Evolutionary conservation across 2,797 vertebrate species (phyloP), one percentile per base, ranked within the genome.

Genomic region (Thaleichthys pacificus): DNA sequence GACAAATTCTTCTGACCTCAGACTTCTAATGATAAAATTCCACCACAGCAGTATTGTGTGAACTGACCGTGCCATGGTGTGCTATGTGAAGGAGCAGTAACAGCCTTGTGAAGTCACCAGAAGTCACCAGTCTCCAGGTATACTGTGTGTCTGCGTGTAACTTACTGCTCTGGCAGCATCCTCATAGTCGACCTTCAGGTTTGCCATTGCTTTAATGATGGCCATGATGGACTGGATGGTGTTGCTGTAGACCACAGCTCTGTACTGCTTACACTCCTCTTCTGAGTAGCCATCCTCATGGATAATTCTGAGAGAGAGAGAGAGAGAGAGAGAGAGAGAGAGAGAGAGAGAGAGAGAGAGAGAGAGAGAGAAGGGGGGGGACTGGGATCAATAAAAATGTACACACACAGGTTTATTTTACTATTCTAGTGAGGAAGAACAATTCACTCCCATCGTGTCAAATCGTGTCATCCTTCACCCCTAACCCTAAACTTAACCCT

Each of bases 211-310:
- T 89, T 98, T 98, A 90, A 98, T 95, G 77, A 99, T 99, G 77
- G 97, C 97, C 96, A 98, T 98, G 77, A 99, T 98, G 85, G 97
- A 99, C 93, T 99, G 97, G 89, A 98, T 97, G 91, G 97, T 98
- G 94, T 99, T 99, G 92, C 97, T 99, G 92, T 95, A 99, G 75
- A 99, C 97, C 61, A 99, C 97, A 0, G 97, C 97, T 87, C 95
- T 95, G 91, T 99, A 99, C 88, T 99, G 97, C 90, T 96, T 95
- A 78, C 97, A 98, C 73, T 99, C 97, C 11, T 99, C 97, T 91
- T 99, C 97, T 2, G 97, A 98, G 84, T 98, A 99, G 68, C 97
- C 97, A 5, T 98, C 97, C 84, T 99, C 97, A 0, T 99, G 97
- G 86, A 99, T 99, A 83, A 99, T 99, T 93, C 97, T 99, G 84